A percentile compares a stretch with the other conserved stretches of the same genome.
Evolutionary conservation across 2,797 vertebrate genomes (phyloP).

Genomic region (Apogon hyalosoma): DNA sequence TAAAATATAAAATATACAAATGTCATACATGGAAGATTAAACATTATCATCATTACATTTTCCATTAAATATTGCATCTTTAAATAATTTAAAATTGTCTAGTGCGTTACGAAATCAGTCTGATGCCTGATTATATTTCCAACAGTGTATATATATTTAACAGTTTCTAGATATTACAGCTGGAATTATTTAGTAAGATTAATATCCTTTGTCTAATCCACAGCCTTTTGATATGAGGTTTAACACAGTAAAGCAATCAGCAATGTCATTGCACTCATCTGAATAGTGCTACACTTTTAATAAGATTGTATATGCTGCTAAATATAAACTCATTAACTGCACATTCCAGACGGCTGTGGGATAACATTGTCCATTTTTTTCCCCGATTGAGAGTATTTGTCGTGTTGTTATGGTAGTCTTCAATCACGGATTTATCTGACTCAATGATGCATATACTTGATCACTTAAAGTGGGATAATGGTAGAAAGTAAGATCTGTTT

Average conservation of each 20-base stretch:
- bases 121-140: not conserved
- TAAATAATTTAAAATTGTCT: not conserved
- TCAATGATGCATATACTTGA: conserved; percentile 3
- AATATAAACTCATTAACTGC: conserved; percentile 47
- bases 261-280: conserved; percentile 25
- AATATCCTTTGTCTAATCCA: conserved; percentile 58
- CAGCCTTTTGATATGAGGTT: conserved; percentile 41
- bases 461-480: conserved; percentile 7
- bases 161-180: conserved; percentile 47
- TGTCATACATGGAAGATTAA: not conserved
- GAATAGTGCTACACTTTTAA: conserved; percentile 48
- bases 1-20: not conserved
- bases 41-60: not conserved
- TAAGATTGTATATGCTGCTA: conserved; percentile 49
- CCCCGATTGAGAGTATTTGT: conserved; percentile 14
- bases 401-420: conserved; percentile 12
- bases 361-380: conserved; percentile 5
- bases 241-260: conserved; percentile 37
- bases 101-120: conserved; percentile 1
- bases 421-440: conserved; percentile 25
- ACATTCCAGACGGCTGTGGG: conserved; percentile 2
- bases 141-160: conserved; percentile 26
- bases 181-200: conserved; percentile 50
- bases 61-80: not conserved
- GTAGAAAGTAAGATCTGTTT: conserved; percentile 34